Conservation (phyloP, 2,888 invertebrate genomes). For the Galeruca laticollis region DNA sequence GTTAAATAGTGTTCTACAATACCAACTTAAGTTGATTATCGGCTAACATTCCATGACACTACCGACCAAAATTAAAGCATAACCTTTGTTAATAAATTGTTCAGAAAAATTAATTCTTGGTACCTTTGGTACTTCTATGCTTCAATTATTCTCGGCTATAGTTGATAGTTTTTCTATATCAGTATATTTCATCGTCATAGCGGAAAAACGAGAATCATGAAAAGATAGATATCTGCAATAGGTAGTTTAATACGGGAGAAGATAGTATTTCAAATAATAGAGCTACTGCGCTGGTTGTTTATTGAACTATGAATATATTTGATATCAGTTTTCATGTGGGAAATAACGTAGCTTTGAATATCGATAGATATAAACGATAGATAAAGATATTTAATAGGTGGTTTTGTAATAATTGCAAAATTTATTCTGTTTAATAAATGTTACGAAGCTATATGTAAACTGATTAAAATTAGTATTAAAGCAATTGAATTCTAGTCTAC, state of each 20-base stretch:
- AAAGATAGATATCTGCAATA: constrained; percentile 5
- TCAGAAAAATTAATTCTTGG: not conserved
- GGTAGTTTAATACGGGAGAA: constrained; percentile 11
- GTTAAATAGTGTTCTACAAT: too few relatives aligned
- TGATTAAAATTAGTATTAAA: too few relatives aligned
- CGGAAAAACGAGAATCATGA: constrained; percentile 14
- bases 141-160: not conserved
- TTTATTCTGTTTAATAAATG: not conserved
- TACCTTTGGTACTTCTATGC: not conserved
- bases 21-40: too few relatives aligned
- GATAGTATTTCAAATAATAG: constrained; percentile 17
- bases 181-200: not conserved
- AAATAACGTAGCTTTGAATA: not conserved
- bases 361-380: constrained; percentile 2
- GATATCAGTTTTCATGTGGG: constrained; percentile 17
- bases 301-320: constrained; percentile 14
- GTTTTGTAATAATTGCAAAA: not conserved
- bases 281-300: constrained; percentile 10
- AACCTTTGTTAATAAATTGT: too few relatives aligned
- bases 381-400: not conserved
- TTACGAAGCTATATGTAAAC: not conserved
- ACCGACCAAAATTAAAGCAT: too few relatives aligned
- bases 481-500: too few relatives aligned
- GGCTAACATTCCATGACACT: too few relatives aligned
- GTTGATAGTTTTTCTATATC: not conserved